Percentiles rank a stretch among this genome's conserved stretches.
Evolutionary conservation across 23 tunicate genomes (phyloP).

Genomic region (Halocynthia aurantium): DNA sequence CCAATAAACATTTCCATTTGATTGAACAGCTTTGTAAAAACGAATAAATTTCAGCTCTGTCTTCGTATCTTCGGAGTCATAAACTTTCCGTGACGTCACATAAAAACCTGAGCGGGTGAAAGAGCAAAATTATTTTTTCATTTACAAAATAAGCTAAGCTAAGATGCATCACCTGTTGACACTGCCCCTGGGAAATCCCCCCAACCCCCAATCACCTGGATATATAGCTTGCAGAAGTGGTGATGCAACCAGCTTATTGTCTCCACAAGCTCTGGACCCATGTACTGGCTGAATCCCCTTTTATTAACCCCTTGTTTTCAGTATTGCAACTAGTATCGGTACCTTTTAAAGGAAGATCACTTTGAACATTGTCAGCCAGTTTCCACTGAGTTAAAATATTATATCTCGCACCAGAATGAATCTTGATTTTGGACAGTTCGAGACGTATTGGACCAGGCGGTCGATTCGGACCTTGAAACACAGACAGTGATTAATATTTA

Average conservation of each 20-base stretch:
- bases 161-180: no score
- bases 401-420: constrained; percentile 38
- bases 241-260: no score
- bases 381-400: constrained; percentile 56
- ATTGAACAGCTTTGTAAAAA: background rate
- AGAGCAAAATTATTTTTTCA: no score
- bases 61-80: no score
- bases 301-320: no score
- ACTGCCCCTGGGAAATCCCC: no score
- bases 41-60: background rate
- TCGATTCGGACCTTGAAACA: constrained; percentile 33
- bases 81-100: background rate
- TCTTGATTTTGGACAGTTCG: constrained; percentile 33
- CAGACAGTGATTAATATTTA: background rate
- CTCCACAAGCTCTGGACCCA: no score
- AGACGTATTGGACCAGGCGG: constrained; percentile 47
- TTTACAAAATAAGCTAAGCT: no score
- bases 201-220: no score
- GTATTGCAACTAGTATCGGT: background rate
- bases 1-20: background rate
- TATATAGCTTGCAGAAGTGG: no score
- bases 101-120: background rate
- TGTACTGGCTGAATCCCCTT: no score
- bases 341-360: constrained; percentile 71
- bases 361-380: constrained; percentile 28